phyloP scores from a whole-genome alignment of 1,140 invertebrate species.

The Scaptomyza hsui region DNA sequence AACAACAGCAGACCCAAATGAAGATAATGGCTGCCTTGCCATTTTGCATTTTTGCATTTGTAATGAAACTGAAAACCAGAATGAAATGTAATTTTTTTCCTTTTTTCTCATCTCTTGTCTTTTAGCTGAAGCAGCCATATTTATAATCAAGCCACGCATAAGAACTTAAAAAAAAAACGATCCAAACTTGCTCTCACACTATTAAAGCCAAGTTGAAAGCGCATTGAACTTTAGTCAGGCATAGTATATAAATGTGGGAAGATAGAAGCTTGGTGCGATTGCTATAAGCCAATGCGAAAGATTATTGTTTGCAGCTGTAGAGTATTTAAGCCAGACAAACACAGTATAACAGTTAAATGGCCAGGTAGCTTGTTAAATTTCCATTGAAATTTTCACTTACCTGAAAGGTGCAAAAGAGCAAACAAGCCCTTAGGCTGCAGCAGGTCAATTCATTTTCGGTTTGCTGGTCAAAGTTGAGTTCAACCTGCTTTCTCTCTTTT shows the following conservation, averaged over 20 bases:
- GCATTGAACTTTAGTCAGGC: slow-evolving; percentile 23
- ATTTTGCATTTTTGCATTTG: slow-evolving; percentile 83
- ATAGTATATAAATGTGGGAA: not conserved
- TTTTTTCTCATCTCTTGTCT: too few relatives aligned
- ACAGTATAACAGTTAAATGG: too few relatives aligned
- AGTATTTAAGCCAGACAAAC: slow-evolving; percentile 33
- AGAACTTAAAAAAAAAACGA: slow-evolving; percentile 5
- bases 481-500: slow-evolving; percentile 23
- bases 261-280: not conserved
- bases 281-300: too few relatives aligned
- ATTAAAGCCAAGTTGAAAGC: slow-evolving; percentile 7
- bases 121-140: slow-evolving; percentile 31
- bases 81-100: slow-evolving; percentile 74
- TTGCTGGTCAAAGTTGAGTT: slow-evolving; percentile 37
- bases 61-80: slow-evolving; percentile 82
- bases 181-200: not conserved
- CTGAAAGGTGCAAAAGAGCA: slow-evolving; percentile 12
- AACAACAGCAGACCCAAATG: slow-evolving; percentile 17
- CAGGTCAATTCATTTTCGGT: slow-evolving; percentile 2
- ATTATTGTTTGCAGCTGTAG: too few relatives aligned
- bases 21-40: slow-evolving; percentile 77
- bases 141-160: slow-evolving; percentile 6
- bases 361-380: slow-evolving; percentile 5
- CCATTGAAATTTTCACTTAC: slow-evolving; percentile 9
- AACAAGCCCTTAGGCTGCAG: not conserved